Base-by-base conservation (phyloP, 2,888 invertebrate species). In the Standfussiana lucernea region DNA sequence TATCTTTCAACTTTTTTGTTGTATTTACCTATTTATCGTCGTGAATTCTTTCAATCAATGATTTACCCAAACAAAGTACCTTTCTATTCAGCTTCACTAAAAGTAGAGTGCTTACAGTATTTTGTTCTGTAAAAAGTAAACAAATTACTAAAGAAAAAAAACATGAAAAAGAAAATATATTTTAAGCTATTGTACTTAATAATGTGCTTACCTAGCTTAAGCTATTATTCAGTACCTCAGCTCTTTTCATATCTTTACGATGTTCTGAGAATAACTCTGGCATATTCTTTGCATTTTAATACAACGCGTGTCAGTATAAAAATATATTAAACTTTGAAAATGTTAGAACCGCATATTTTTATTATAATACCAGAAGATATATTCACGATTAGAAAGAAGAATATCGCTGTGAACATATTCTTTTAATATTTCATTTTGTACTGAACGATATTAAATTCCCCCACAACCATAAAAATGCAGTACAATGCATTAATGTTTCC, bases 161-260 rank as follows among this genome's bases (percentile, higher is more conserved):
- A 18, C 3, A 24, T 28, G 5, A 47, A 37, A 40, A 21, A 24
- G 0, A 18, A 1, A 8, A 53, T 18, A 59, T 69, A 0, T 78
- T 28, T 32, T 45, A 59, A 59, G 15, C 8, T 53, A 67, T 45
- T 64, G 8, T 32, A 59, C 21, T 13, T 32, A 37, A 42, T 40
- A 62, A 81, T 28, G 1, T 45, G 53, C 69, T 61, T 59, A 65
- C 18, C 24, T 82, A 21, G 10, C 3, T 65, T 32, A 59, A 28
- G 18, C 32, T 50, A 62, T 47, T 82, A 50, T 72, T 68, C n/a
- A 64, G 32, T 64, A 61, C 15, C 28, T 61, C 13, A 66, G 45
- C n/a, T 83, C 59, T 72, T 67, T 71, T 62, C 32, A 66, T 66
- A 68, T 64, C n/a, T 66, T 59, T 21, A 69, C 42, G 24, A 53